Conservation (phyloP, 2,113 vertebrate genomes). For the Pluvianellus socialis region DNA sequence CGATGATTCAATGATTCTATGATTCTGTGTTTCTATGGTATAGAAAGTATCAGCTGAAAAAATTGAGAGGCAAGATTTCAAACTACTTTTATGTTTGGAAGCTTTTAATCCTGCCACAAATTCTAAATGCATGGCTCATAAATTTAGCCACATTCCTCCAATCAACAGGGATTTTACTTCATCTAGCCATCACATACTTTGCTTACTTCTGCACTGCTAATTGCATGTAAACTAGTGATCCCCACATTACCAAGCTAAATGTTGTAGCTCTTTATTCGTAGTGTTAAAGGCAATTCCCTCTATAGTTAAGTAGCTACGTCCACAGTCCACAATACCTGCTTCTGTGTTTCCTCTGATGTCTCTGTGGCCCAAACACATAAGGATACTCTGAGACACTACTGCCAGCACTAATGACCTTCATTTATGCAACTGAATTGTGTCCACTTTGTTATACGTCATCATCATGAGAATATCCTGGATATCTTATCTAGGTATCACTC, state of each 20-base stretch:
- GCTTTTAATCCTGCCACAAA: neutral
- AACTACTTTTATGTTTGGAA: neutral
- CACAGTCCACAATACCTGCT: neutral
- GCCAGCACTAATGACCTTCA: neutral
- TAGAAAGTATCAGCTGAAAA: neutral
- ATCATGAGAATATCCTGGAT: neutral
- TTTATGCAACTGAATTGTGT: neutral
- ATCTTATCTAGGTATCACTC: neutral
- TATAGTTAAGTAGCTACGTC: neutral
- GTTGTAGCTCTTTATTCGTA: neutral
- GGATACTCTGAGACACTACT: neutral
- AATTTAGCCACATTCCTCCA: neutral
- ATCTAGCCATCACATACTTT: neutral
- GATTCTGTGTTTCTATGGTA: neutral
- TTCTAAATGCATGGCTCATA: neutral
- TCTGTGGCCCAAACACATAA: neutral
- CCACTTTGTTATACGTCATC: neutral
- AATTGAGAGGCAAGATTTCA: neutral
- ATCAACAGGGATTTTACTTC: neutral
- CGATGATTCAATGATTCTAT: neutral
- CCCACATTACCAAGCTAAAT: neutral
- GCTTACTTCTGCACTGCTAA: neutral
- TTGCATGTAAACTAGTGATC: neutral
- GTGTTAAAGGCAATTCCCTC: neutral
- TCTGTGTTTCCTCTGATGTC: neutral